phyloP scores from a whole-genome alignment of 64 coral and sea anemone genomes.

The Anthopleura sola region DNA sequence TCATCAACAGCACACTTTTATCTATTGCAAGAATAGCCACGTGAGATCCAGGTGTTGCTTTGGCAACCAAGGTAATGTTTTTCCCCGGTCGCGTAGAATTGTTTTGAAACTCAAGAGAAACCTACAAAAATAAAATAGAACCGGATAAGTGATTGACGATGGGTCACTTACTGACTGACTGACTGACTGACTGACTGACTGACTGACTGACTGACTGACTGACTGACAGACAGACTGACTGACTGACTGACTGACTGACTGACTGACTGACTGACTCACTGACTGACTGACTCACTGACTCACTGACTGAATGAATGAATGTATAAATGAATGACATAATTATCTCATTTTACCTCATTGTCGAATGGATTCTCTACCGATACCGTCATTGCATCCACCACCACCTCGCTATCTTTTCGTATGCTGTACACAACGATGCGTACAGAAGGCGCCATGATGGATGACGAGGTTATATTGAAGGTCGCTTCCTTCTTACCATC shows the following conservation, averaged over 20 bases:
- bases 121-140: neutral
- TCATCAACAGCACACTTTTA: constrained; percentile 90
- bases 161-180: neutral
- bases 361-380: constrained; percentile 72
- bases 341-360: constrained; percentile 47
- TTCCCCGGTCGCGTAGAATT: constrained; percentile 53
- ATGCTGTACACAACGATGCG: constrained; percentile 73
- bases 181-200: no score
- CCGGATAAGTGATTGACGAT: neutral
- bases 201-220: no score
- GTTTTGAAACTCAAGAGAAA: constrained; percentile 40
- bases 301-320: no score
- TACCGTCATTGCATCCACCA: constrained; percentile 77
- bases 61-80: constrained; percentile 39
- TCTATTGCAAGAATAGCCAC: constrained; percentile 84
- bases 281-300: no score
- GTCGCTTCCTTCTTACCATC: constrained; percentile 25
- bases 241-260: no score
- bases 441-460: constrained; percentile 68
- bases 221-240: no score
- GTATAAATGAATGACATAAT: no score
- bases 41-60: constrained; percentile 69
- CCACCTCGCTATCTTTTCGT: constrained; percentile 59
- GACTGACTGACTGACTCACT: no score
- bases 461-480: neutral